These are phyloP conservation scores for Neoscelio sp. DNA, from an alignment of 2,888 invertebrate genomes.

Conservation along the genomic window DNA sequence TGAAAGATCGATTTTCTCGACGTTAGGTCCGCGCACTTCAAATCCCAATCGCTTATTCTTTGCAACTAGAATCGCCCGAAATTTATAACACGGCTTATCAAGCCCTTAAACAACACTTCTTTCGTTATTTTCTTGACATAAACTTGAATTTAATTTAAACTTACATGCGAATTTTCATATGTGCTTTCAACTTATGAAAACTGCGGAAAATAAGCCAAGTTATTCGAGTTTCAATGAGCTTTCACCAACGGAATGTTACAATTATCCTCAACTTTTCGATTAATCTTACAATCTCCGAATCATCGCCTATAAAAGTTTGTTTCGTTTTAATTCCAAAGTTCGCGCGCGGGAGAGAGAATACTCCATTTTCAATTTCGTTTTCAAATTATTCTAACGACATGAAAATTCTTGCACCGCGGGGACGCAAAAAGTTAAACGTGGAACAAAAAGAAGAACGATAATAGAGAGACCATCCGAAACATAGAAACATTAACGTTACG, in stretches of 20 bases:
- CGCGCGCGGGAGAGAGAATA: not conserved
- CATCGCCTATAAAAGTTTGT: conserved; percentile 48
- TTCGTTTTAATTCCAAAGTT: conserved; percentile 45
- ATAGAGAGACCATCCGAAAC: conserved; percentile 11
- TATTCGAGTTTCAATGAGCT: conserved; percentile 24
- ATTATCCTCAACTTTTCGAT: conserved; percentile 58
- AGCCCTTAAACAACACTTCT: conserved; percentile 36
- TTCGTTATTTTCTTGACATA: conserved; percentile 6
- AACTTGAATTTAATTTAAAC: conserved; percentile 49
- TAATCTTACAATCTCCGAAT: conserved; percentile 51
- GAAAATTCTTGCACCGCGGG: conserved; percentile 3
- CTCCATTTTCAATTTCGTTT: conserved; percentile 26
- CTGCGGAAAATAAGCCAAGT: conserved; percentile 29
- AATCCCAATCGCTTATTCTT: conserved; percentile 9
- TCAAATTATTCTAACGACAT: conserved; percentile 10
- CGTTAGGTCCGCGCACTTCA: not conserved
- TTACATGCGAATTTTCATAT: conserved; percentile 29
- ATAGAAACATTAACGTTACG: not conserved
- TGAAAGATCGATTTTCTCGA: conserved; percentile 41
- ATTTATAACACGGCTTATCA: conserved; percentile 32
- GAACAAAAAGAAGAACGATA: conserved; percentile 15
- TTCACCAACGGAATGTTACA: conserved; percentile 27
- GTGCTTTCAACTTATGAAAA: conserved; percentile 4
- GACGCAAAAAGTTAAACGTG: conserved; percentile 13
- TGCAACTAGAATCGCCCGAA: not conserved